A percentile compares a stretch with the other conserved stretches of the same genome.
Evolutionary conservation across 2,888 invertebrate genomes (phyloP).

Genomic region (Netelia virgata): DNA sequence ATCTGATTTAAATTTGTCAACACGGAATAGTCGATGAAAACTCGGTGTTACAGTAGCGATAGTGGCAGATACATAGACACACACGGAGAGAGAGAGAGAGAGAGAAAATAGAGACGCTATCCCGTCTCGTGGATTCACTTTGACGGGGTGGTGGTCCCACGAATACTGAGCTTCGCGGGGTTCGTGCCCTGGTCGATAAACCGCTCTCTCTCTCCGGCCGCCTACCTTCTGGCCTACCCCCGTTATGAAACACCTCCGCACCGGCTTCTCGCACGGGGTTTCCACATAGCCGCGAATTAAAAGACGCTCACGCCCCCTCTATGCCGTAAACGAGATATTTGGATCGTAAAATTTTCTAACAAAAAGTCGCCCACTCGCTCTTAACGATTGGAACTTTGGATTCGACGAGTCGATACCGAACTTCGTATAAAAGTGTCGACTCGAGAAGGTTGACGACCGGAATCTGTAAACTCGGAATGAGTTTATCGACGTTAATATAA

Average conservation of each 20-base stretch:
- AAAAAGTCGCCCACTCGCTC: background rate
- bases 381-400: background rate
- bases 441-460: too few species aligned
- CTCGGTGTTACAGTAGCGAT: constrained; percentile 16
- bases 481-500: background rate
- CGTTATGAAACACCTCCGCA: constrained; percentile 75
- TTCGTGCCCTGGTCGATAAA: constrained; percentile 81
- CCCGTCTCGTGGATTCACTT: constrained; percentile 69
- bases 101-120: constrained; percentile 39
- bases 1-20: constrained; percentile 20
- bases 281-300: constrained; percentile 19
- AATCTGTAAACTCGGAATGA: too few species aligned
- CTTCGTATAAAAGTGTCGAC: too few species aligned
- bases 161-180: constrained; percentile 81
- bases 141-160: constrained; percentile 83
- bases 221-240: constrained; percentile 70
- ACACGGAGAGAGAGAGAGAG: constrained; percentile 26
- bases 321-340: background rate
- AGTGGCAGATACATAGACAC: constrained; percentile 27
- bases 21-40: constrained; percentile 15
- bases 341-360: too few species aligned
- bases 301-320: background rate
- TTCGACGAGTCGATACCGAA: background rate
- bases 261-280: constrained; percentile 56
- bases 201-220: constrained; percentile 80